Percentiles rank a stretch among this genome's conserved stretches.
phyloP scores from a whole-genome alignment of 2,113 vertebrate species.

The Pteropus alecto region DNA sequence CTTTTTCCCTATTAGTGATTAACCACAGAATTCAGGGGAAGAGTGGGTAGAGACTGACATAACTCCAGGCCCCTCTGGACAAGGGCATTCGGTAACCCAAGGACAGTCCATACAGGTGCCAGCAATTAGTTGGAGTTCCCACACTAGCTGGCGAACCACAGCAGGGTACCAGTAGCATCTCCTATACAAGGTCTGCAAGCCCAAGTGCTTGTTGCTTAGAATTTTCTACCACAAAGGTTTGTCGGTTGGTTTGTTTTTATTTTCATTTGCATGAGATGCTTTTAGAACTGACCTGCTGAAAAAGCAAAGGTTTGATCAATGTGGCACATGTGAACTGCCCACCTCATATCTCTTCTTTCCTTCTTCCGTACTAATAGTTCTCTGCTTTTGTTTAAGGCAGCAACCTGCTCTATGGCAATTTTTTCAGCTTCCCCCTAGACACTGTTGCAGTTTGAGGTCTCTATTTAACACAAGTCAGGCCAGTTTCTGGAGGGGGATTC shows the following conservation, averaged over 20 bases:
- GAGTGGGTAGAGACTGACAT: neutral
- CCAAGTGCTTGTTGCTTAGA: neutral
- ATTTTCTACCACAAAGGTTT: neutral
- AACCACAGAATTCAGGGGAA: neutral
- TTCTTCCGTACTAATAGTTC: neutral
- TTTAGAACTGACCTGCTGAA: neutral
- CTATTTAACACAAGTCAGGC: neutral
- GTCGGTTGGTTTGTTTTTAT: neutral
- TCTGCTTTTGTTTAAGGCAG: neutral
- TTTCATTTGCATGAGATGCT: neutral
- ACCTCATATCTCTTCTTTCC: neutral
- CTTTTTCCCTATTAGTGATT: neutral
- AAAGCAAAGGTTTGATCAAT: neutral
- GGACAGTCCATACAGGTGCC: neutral
- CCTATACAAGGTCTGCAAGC: neutral
- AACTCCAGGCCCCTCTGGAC: neutral
- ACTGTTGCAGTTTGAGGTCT: neutral
- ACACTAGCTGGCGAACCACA: rapidly evolving
- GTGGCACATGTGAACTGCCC: neutral
- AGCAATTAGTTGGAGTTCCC: neutral
- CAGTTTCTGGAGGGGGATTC: neutral
- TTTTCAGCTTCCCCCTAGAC: neutral
- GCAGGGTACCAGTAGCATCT: neutral
- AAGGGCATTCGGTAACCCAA: neutral
- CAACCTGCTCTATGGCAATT: neutral